phyloP scores from a whole-genome alignment of 2,888 invertebrate genomes.

The Dryadula phaetusa region DNA sequence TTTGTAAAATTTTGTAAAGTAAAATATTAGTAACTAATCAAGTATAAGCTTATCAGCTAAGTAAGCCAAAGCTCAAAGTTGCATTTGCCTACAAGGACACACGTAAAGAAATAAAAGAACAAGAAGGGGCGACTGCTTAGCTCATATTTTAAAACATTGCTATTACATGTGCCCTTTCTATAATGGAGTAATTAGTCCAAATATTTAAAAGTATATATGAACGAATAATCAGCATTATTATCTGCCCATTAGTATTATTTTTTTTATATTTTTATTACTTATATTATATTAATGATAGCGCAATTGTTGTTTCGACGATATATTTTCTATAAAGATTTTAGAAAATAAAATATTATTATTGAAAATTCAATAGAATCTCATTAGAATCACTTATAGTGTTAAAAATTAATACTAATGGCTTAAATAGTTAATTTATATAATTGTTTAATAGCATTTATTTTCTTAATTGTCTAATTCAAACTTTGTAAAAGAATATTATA shows the following conservation, averaged over 20 bases:
- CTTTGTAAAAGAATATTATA: not conserved
- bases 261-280: no score
- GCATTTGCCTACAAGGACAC: conserved; percentile 80
- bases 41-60: conserved; percentile 73
- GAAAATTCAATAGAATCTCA: no score
- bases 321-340: no score
- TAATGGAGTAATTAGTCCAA: not conserved
- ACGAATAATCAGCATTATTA: no score
- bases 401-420: no score
- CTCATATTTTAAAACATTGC: not conserved
- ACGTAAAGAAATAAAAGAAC: conserved; percentile 55
- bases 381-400: no score
- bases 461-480: not conserved
- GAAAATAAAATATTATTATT: no score
- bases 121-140: conserved; percentile 52
- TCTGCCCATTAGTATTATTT: no score
- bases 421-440: no score
- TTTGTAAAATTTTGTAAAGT: not conserved
- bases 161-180: not conserved
- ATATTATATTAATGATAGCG: no score
- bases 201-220: not conserved
- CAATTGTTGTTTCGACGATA: no score
- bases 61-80: conserved; percentile 75
- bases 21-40: conserved; percentile 10
- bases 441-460: no score